phyloP scores from a whole-genome alignment of 2,113 vertebrate genomes.

The Sorex fumeus region DNA sequence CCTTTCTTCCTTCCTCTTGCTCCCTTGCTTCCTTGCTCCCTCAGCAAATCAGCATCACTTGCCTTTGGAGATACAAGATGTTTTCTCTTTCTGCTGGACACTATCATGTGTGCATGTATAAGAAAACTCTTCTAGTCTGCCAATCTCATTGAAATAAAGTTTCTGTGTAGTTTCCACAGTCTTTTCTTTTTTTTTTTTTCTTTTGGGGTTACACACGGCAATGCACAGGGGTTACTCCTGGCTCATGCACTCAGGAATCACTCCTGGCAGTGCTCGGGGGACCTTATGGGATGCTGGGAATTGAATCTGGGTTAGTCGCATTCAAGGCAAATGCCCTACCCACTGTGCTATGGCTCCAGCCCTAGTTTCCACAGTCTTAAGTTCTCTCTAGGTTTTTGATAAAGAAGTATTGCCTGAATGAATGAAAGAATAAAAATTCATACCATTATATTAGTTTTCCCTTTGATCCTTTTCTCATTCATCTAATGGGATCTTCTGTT shows the following conservation, averaged over 20 bases:
- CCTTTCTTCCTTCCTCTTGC: too few relatives aligned
- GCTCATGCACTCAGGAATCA: too few relatives aligned
- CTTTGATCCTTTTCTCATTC: conserved; percentile 50
- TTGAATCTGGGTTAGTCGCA: too few relatives aligned
- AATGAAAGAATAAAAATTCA: not conserved
- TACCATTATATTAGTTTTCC: not conserved
- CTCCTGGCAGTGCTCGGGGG: too few relatives aligned
- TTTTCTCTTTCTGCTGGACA: not conserved
- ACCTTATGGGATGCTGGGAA: too few relatives aligned
- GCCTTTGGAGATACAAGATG: not conserved
- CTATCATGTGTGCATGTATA: not conserved
- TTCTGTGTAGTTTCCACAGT: not conserved
- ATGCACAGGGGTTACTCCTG: too few relatives aligned
- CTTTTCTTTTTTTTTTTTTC: too few relatives aligned
- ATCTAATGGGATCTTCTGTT: not conserved
- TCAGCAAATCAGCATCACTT: not conserved
- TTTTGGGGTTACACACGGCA: too few relatives aligned
- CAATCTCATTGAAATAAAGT: not conserved
- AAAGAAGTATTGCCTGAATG: not conserved
- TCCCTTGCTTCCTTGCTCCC: not conserved
- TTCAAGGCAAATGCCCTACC: too few relatives aligned
- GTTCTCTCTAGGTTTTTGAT: not conserved
- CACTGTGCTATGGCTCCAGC: too few relatives aligned
- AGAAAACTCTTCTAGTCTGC: not conserved
- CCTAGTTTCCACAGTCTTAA: not conserved